Conservation (phyloP, 2,113 vertebrate species). For the Lasiurus cinereus region DNA sequence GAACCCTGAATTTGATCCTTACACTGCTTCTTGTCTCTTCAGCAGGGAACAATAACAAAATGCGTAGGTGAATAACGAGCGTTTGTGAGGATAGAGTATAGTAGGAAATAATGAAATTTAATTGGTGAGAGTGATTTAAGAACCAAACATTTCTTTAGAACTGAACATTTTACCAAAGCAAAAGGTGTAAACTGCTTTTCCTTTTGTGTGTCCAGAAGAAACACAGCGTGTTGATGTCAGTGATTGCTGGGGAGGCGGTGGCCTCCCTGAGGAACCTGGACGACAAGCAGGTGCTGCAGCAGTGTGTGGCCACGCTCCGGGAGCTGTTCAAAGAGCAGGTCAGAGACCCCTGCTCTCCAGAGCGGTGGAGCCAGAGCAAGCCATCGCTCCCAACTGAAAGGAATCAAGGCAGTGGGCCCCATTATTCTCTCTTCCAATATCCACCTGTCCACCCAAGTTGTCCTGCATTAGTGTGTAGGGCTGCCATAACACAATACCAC, state of each 20-base stretch:
- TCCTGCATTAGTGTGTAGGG: background rate
- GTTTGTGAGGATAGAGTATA: background rate
- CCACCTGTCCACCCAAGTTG: background rate
- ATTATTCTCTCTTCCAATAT: accelerated
- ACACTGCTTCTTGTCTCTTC: background rate
- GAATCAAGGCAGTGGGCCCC: background rate
- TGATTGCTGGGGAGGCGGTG: conserved; percentile 95
- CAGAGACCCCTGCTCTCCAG: conserved; percentile 37
- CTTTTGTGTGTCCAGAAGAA: conserved; percentile 88
- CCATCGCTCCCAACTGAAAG: accelerated
- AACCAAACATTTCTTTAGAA: background rate
- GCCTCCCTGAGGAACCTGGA: conserved; percentile 90
- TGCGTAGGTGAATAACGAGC: background rate
- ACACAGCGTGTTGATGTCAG: conserved; percentile 96
- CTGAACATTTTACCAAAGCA: background rate
- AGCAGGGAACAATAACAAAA: background rate
- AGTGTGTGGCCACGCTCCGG: conserved; percentile 93
- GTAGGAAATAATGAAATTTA: background rate
- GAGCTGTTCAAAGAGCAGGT: conserved; percentile 98
- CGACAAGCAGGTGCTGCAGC: conserved; percentile 92
- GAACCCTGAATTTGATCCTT: background rate
- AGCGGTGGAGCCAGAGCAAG: background rate
- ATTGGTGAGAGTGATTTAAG: background rate
- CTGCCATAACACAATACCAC: background rate
- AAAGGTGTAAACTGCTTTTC: background rate